phyloP scores from a whole-genome alignment of 1,140 invertebrate genomes.

The Hycleus phaleratus region DNA sequence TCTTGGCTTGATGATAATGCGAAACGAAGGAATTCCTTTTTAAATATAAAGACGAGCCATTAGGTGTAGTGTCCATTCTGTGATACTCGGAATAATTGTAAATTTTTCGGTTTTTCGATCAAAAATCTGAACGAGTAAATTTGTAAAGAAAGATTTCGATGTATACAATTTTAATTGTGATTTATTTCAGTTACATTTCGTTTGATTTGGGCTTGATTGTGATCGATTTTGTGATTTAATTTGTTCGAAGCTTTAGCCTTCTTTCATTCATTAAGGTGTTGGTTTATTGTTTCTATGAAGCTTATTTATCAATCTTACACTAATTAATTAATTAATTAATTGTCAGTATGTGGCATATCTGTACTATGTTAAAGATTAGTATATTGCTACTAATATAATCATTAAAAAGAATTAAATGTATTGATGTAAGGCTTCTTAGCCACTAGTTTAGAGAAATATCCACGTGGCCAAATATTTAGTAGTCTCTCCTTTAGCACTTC shows the following conservation, averaged over 20 bases:
- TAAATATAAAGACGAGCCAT: slow-evolving; percentile 34
- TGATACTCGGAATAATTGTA: slow-evolving; percentile 41
- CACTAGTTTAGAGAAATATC: slow-evolving; percentile 33
- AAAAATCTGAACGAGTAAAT: slow-evolving; percentile 10
- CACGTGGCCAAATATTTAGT: slow-evolving; percentile 36
- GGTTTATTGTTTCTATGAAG: slow-evolving; percentile 5
- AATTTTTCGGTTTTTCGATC: slow-evolving; percentile 1
- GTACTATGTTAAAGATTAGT: slow-evolving; percentile 25
- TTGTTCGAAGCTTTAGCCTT: neutral
- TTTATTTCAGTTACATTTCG: slow-evolving; percentile 2
- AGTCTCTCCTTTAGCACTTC: slow-evolving; percentile 21
- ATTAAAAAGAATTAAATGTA: slow-evolving; percentile 32
- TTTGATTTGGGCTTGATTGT: neutral
- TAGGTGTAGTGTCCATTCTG: slow-evolving; percentile 43
- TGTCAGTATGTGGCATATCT: slow-evolving; percentile 22
- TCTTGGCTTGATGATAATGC: too few relatives aligned
- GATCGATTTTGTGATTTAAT: too few relatives aligned
- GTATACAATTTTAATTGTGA: slow-evolving; percentile 18
- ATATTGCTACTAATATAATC: slow-evolving; percentile 26
- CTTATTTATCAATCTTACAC: slow-evolving; percentile 7
- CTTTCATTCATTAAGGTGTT: neutral
- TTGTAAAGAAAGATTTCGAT: slow-evolving; percentile 23
- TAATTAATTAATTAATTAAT: slow-evolving; percentile 10
- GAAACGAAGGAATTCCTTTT: too few relatives aligned
- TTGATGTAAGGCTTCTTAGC: slow-evolving; percentile 37